These are phyloP conservation scores for Chaetodon trifasciatus DNA, from an alignment of 2,797 vertebrate species.

Conservation along the genomic window DNA sequence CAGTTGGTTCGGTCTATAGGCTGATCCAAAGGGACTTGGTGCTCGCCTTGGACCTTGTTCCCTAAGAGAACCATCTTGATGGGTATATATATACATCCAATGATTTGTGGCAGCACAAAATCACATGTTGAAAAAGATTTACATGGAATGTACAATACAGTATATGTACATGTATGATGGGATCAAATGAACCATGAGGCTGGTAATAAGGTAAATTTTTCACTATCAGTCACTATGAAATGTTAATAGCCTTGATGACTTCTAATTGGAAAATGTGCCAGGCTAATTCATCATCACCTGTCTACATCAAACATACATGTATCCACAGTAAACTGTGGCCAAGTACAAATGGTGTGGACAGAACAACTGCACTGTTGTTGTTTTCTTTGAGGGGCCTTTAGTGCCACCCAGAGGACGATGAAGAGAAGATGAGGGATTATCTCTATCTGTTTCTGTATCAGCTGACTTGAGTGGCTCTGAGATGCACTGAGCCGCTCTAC, in stretches of 20 bases:
- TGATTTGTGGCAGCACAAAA: neutral
- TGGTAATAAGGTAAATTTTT: neutral
- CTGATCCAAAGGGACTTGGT: neutral
- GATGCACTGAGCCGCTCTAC: neutral
- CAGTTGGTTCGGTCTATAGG: neutral
- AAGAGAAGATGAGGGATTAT: neutral
- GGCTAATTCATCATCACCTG: slow-evolving; percentile 26
- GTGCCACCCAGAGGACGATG: slow-evolving; percentile 11
- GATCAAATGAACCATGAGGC: neutral
- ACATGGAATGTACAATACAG: neutral
- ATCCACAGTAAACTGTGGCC: neutral
- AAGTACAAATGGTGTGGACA: too few species aligned
- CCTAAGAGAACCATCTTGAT: neutral
- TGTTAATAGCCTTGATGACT: slow-evolving; percentile 32
- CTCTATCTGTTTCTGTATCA: neutral
- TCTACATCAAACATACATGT: slow-evolving; percentile 12
- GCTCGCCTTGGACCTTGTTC: neutral
- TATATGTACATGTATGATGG: neutral
- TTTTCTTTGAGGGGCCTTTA: neutral
- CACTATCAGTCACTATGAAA: slow-evolving; percentile 6
- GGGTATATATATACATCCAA: too few species aligned
- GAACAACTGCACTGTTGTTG: neutral
- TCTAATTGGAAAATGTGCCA: slow-evolving; percentile 14
- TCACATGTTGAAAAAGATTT: neutral
- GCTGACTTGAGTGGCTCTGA: neutral